Evolutionary conservation across 2,113 vertebrate genomes (phyloP).

Genomic region (Gavia stellata): DNA sequence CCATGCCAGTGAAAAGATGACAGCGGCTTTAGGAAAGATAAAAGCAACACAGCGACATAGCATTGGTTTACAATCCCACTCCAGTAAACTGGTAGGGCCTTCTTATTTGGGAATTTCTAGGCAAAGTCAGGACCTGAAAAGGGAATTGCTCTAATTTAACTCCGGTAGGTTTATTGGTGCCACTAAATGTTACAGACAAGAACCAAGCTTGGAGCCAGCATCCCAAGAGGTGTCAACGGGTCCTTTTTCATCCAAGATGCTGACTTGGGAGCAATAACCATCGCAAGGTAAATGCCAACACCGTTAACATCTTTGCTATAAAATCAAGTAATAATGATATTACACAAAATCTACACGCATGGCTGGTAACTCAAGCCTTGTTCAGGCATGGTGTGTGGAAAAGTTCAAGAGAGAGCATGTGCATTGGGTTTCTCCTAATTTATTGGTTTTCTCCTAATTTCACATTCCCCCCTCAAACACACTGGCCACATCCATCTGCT

Average conservation of each 20-base stretch:
- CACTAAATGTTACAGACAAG: background rate
- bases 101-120: background rate
- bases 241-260: background rate
- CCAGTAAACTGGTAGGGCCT: background rate
- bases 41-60: background rate
- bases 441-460: background rate
- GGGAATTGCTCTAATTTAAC: background rate
- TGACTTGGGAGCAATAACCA: background rate
- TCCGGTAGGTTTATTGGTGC: background rate
- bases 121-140: background rate
- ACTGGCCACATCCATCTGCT: background rate
- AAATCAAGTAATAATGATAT: background rate
- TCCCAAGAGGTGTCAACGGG: background rate
- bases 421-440: background rate
- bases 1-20: background rate
- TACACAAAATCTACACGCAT: background rate
- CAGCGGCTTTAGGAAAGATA: background rate
- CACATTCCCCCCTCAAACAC: background rate
- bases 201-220: background rate
- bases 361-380: background rate
- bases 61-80: background rate
- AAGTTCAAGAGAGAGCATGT: background rate
- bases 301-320: background rate
- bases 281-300: background rate
- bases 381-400: background rate